Conservation (phyloP, 2,888 invertebrate genomes). For the Congeria kusceri region DNA sequence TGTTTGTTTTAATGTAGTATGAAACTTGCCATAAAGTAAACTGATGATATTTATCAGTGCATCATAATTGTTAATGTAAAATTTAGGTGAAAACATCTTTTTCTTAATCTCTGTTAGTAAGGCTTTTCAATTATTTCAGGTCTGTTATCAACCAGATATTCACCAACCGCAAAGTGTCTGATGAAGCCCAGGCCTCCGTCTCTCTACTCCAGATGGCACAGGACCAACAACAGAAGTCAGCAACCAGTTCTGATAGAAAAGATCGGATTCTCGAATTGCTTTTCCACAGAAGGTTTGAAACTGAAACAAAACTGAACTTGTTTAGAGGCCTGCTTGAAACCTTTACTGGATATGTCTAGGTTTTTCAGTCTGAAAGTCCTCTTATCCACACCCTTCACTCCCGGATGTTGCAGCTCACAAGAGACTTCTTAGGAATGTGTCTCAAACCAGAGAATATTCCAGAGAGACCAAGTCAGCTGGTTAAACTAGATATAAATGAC, state of each 20-base stretch:
- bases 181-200: background rate
- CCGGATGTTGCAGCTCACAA: background rate
- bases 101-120: too few species aligned
- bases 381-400: slow-evolving; percentile 1
- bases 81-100: too few species aligned
- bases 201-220: background rate
- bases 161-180: background rate
- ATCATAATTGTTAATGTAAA: too few species aligned
- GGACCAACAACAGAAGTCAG: background rate
- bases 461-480: background rate
- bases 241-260: background rate
- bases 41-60: too few species aligned
- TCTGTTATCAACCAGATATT: background rate
- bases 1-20: too few species aligned
- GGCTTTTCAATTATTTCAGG: background rate
- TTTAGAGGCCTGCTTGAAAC: background rate
- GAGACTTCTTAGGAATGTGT: background rate
- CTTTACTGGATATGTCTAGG: slow-evolving; percentile 12
- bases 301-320: slow-evolving; percentile 2
- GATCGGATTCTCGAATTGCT: background rate
- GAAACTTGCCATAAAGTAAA: too few species aligned
- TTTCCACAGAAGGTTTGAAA: slow-evolving; percentile 1
- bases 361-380: background rate
- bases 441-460: background rate
- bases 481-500: background rate